phyloP scores from a whole-genome alignment of 1,140 invertebrate species.

The Lycorma delicatula region DNA sequence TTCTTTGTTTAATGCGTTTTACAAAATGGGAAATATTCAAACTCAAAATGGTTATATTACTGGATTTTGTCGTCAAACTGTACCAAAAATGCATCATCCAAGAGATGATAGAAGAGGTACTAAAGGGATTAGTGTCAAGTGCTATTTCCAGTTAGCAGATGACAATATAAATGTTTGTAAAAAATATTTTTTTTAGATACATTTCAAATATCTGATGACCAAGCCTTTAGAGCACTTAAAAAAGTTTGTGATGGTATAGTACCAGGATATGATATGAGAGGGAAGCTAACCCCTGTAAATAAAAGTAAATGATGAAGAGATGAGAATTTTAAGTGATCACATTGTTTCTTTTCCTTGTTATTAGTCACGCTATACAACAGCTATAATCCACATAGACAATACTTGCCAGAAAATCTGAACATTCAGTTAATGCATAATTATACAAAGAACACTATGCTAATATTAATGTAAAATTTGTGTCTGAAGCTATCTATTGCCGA shows the following conservation, averaged over 20 bases:
- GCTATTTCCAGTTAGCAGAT: too few relatives aligned
- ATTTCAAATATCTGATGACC: constrained; percentile 8
- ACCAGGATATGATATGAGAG: constrained; percentile 3
- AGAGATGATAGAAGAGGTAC: too few relatives aligned
- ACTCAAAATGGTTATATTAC: too few relatives aligned
- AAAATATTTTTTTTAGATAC: constrained; percentile 12
- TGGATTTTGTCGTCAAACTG: too few relatives aligned
- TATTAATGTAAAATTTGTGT: constrained; percentile 35
- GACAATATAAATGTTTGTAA: too few relatives aligned
- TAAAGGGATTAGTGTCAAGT: too few relatives aligned
- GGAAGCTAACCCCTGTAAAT: constrained; percentile 9
- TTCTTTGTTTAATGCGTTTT: too few relatives aligned
- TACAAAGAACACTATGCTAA: constrained; percentile 37
- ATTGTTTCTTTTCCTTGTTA: constrained; percentile 12
- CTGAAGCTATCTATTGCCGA: constrained; percentile 43
- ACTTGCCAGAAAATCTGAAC: constrained; percentile 38
- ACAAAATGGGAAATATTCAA: too few relatives aligned
- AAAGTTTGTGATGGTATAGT: constrained; percentile 1
- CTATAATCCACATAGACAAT: constrained; percentile 40
- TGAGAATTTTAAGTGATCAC: constrained; percentile 9
- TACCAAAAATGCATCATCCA: too few relatives aligned
- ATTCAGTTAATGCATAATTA: constrained; percentile 42
- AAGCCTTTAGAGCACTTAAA: constrained; percentile 5
- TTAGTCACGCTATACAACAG: constrained; percentile 30
- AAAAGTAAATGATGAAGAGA: constrained; percentile 12